Evolutionary conservation across 2,888 invertebrate species (phyloP).

Genomic region (Mimas tiliae): DNA sequence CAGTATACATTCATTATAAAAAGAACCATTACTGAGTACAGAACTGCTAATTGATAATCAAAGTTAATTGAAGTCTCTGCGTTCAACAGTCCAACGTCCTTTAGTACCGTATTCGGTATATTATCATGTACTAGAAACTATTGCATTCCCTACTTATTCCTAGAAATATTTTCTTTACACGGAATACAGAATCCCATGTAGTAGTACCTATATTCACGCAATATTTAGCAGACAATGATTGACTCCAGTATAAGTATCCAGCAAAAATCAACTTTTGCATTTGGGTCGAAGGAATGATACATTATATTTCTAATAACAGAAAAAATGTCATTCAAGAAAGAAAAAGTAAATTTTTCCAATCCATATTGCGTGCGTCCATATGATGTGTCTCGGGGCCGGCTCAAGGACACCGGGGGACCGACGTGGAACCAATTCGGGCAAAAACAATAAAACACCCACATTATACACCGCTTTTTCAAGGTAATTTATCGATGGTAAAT

Average conservation of each 20-base stretch:
- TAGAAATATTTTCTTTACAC: too few relatives aligned
- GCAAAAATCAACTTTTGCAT: background rate
- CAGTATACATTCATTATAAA: too few relatives aligned
- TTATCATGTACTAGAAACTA: too few relatives aligned
- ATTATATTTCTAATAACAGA: background rate
- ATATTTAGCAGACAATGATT: background rate
- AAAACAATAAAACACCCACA: slow-evolving; percentile 22
- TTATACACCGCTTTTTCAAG: slow-evolving; percentile 21
- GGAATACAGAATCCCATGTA: too few relatives aligned
- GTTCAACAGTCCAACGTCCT: too few relatives aligned
- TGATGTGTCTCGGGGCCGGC: slow-evolving; percentile 40
- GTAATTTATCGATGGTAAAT: background rate
- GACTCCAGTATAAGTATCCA: too few relatives aligned
- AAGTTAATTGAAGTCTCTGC: too few relatives aligned
- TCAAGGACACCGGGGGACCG: slow-evolving; percentile 30
- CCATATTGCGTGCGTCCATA: slow-evolving; percentile 55
- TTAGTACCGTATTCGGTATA: too few relatives aligned
- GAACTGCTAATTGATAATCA: too few relatives aligned
- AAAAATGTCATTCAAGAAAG: slow-evolving; percentile 28
- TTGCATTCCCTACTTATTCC: too few relatives aligned
- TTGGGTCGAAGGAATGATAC: background rate
- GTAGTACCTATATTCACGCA: too few relatives aligned
- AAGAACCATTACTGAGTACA: too few relatives aligned
- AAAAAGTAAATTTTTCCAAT: slow-evolving; percentile 37
- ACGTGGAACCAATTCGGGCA: slow-evolving; percentile 31